Evolutionary conservation across 1,140 invertebrate species (phyloP), one percentile per base, ranked within the genome.

Genomic region (Liolophura sinensis): DNA sequence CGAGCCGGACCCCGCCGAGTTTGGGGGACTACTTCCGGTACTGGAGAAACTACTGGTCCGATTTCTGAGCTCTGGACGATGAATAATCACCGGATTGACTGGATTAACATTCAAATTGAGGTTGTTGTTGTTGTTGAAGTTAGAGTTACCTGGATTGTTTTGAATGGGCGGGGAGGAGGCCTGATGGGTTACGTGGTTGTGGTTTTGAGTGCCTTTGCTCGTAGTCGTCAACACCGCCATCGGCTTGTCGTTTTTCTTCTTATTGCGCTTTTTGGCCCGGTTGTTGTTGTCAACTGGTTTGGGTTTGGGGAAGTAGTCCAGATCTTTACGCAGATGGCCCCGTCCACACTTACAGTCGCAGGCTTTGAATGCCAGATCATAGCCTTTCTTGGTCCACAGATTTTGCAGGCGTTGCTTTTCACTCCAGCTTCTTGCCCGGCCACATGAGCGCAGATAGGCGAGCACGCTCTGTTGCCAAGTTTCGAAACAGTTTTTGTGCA

Each of bases 361-460:
- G 90, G 73, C 92, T 90, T 88, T 95, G 93, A 54, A 94, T 46
- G 94, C 93, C 78, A 97, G 85, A 83, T 98, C 95, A 86, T 97
- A 97, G 16, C 95, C 95, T 84, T 96, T 96, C 85, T 97, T 97
- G 50, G 95, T 97, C 96, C 96, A 98, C 63, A 98, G 85, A 81
- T 98, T 96, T 85, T 97, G 95, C 70, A 93, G 89, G 20, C 95
- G 88, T 83, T 98, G 95, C 56, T 94, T 88, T 81, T 97, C 95
- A 27, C 93, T 95, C 95, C 95, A 97, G 61, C 92, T 93, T 20
- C 95, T 88, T 1, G 94, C 94, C 20, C 95, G 86, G 16, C 94
- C 94, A 84, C 92, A 94, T 11, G 91, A 92, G 78, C 95, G 93
- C 55, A 97, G 87, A 78, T 93, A 96, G 48, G 91, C 90, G 66